Conservation (phyloP, 2,888 invertebrate genomes). For the Cremastinae sp. region DNA sequence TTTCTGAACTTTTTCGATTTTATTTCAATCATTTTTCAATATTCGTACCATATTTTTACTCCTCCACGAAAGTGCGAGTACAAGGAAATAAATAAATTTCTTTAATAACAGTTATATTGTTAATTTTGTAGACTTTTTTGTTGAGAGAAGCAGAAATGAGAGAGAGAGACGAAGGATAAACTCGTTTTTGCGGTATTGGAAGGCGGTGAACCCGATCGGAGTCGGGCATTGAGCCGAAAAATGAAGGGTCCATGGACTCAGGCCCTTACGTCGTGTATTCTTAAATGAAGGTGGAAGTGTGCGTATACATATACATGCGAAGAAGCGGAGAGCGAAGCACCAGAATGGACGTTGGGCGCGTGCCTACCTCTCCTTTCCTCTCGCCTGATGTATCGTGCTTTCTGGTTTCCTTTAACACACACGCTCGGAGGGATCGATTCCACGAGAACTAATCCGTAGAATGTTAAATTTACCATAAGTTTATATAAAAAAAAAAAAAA, state of each 20-base stretch:
- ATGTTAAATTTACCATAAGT: too few species aligned
- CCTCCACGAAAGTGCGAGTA: too few species aligned
- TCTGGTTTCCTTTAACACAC: too few species aligned
- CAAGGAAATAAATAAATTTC: slow-evolving; percentile 8
- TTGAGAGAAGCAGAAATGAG: slow-evolving; percentile 13
- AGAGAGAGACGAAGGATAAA: slow-evolving; percentile 8
- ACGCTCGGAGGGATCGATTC: too few species aligned
- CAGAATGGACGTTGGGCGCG: too few species aligned
- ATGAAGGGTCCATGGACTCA: slow-evolving; percentile 32
- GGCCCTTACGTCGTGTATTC: slow-evolving; percentile 35
- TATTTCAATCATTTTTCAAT: not conserved
- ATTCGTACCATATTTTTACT: too few species aligned
- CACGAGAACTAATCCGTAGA: too few species aligned
- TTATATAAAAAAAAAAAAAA: too few species aligned
- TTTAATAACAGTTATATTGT: not conserved
- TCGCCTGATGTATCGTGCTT: too few species aligned
- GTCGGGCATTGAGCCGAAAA: slow-evolving; percentile 51
- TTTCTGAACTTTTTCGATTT: not conserved
- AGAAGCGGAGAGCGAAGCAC: too few species aligned
- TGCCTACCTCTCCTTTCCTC: too few species aligned
- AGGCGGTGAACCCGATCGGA: slow-evolving; percentile 40
- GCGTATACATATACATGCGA: not conserved
- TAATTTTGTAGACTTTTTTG: slow-evolving; percentile 6
- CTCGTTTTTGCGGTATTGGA: slow-evolving; percentile 24
- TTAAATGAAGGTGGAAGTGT: slow-evolving; percentile 24